Conservation (phyloP, 2,113 vertebrate genomes). For the Asarcornis scutulata region DNA sequence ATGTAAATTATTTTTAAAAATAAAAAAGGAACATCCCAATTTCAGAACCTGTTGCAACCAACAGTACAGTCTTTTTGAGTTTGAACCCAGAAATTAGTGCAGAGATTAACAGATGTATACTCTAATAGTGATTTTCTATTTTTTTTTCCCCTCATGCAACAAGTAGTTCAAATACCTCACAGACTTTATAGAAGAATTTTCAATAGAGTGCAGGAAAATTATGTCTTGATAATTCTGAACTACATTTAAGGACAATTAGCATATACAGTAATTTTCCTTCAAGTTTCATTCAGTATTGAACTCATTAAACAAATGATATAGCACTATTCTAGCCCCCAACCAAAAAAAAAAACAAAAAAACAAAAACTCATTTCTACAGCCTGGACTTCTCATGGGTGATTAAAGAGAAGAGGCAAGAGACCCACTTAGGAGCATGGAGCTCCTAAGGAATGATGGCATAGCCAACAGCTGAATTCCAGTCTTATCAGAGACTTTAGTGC, state of each 20-base stretch:
- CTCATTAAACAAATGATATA: not conserved
- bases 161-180: not conserved
- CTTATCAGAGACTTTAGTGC: conserved; percentile 11
- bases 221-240: not conserved
- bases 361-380: not conserved
- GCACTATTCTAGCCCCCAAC: not conserved
- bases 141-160: not conserved
- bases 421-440: not conserved
- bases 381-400: not conserved
- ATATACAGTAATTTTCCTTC: not conserved
- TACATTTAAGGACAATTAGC: not conserved
- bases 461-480: conserved; percentile 1
- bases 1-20: too few species aligned
- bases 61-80: not conserved
- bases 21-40: not conserved
- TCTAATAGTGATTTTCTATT: not conserved
- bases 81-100: not conserved
- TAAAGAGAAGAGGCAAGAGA: not conserved
- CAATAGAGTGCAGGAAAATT: not conserved
- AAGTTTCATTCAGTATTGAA: not conserved
- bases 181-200: not conserved
- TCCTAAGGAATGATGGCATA: not conserved
- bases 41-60: not conserved
- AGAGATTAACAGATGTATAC: not conserved
- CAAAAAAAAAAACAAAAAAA: not conserved